phyloP scores from a whole-genome alignment of 2,113 vertebrate genomes.

The Abramis brama region DNA sequence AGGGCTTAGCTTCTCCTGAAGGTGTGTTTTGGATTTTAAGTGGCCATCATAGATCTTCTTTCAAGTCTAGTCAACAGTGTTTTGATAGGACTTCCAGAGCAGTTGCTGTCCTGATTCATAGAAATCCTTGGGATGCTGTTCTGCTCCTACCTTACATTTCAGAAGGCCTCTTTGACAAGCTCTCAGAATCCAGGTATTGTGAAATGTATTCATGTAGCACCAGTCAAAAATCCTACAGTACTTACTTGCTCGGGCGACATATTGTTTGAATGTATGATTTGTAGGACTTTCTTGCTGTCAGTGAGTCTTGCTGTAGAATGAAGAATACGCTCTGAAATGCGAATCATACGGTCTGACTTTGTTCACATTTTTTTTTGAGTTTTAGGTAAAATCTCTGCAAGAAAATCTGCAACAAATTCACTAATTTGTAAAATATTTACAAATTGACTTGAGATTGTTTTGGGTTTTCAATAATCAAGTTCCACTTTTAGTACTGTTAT shows the following conservation, averaged over 20 bases:
- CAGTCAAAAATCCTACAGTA: neutral
- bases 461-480: neutral
- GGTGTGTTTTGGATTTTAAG: neutral
- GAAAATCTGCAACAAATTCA: neutral
- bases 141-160: neutral
- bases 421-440: too few species aligned
- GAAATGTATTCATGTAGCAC: neutral
- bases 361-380: too few species aligned
- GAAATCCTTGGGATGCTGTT: neutral
- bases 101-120: neutral
- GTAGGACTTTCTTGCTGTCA: neutral
- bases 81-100: neutral
- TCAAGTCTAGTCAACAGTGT: neutral
- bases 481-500: too few species aligned
- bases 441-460: neutral
- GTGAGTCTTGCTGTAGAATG: neutral
- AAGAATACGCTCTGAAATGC: neutral
- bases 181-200: neutral
- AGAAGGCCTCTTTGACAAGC: neutral
- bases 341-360: too few species aligned
- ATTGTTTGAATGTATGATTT: neutral
- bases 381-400: neutral
- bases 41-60: neutral
- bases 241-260: neutral
- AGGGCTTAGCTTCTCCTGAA: neutral